phyloP scores from a whole-genome alignment of 2,113 vertebrate genomes.

The Cettia cetti region DNA sequence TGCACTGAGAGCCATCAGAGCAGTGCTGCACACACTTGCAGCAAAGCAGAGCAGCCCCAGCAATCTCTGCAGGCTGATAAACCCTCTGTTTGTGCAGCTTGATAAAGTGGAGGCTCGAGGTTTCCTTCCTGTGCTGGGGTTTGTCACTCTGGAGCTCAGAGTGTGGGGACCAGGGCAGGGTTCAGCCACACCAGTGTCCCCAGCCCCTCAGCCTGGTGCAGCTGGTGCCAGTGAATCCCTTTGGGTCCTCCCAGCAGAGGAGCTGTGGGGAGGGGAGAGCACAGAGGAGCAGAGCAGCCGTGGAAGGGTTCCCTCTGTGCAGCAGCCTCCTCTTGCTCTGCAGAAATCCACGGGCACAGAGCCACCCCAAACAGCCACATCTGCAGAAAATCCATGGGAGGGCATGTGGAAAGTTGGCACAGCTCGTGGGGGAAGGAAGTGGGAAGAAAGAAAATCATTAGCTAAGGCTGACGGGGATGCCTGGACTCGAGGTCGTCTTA shows the following conservation, averaged over 20 bases:
- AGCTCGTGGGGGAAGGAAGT: conserved; percentile 29
- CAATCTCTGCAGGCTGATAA: not conserved
- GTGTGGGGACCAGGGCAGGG: not conserved
- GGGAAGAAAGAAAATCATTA: conserved; percentile 50
- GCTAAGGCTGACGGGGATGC: not conserved
- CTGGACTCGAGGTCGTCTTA: not conserved
- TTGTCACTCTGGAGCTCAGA: not conserved
- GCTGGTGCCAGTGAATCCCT: not conserved
- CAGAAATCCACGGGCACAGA: not conserved
- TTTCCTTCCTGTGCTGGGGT: conserved; percentile 38
- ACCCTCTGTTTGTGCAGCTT: not conserved
- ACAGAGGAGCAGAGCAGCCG: not conserved
- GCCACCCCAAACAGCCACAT: conserved; percentile 49
- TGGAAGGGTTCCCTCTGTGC: not conserved
- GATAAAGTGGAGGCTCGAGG: not conserved
- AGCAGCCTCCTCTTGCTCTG: not conserved
- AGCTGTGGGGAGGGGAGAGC: not conserved
- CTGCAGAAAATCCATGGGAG: conserved; percentile 48
- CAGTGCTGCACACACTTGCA: not conserved
- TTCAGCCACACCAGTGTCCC: not conserved
- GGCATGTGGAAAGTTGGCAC: conserved; percentile 51
- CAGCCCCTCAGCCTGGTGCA: not conserved
- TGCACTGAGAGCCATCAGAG: not conserved
- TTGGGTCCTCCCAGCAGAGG: not conserved
- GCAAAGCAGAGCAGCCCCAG: not conserved